phyloP scores from a whole-genome alignment of 1,140 invertebrate genomes.

The Eciton burchellii region DNA sequence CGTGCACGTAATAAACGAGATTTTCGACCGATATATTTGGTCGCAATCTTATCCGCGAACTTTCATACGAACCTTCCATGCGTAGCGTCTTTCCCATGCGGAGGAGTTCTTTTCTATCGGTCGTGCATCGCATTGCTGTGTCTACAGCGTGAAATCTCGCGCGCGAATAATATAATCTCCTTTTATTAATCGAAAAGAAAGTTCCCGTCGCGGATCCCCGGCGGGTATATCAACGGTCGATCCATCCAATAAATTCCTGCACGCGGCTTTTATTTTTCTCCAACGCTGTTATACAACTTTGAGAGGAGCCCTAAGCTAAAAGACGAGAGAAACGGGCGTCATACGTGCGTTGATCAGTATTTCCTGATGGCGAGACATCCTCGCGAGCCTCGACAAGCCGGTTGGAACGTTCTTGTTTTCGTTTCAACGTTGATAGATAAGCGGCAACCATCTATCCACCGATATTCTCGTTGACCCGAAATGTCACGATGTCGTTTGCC shows the following conservation, averaged over 20 bases:
- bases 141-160: background rate
- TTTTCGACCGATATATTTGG: constrained; percentile 1
- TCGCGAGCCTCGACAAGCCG: background rate
- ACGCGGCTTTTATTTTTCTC: background rate
- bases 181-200: constrained; percentile 29
- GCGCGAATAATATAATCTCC: background rate
- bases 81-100: too few species aligned
- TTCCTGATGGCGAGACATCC: background rate
- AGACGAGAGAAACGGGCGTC: too few species aligned
- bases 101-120: background rate
- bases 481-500: background rate
- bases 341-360: too few species aligned
- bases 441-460: background rate
- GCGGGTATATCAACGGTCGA: constrained; percentile 49
- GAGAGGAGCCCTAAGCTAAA: background rate
- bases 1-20: constrained; percentile 6
- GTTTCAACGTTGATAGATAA: background rate
- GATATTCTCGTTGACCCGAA: background rate
- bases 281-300: background rate
- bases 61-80: too few species aligned
- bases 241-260: constrained; percentile 18
- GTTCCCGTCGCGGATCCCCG: background rate
- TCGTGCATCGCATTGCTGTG: background rate
- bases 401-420: background rate
- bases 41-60: background rate